Evolutionary conservation across 2,797 vertebrate genomes (phyloP).

Genomic region (Glossophaga mutica): DNA sequence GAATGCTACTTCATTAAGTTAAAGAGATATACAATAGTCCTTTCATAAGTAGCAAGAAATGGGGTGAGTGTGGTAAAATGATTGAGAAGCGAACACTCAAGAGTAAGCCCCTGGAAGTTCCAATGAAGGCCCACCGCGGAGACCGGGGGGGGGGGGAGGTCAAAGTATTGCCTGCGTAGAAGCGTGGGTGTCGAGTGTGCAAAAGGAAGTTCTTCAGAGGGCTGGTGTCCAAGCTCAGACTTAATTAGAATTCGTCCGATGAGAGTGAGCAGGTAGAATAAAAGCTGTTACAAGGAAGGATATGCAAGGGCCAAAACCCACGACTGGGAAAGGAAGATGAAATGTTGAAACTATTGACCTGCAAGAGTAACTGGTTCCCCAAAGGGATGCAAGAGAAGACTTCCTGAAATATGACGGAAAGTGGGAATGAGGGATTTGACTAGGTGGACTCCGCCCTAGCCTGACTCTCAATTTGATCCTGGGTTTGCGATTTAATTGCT

Average conservation of each 20-base stretch:
- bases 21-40: not conserved
- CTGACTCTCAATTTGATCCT: not conserved
- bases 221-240: not conserved
- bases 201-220: not conserved
- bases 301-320: not conserved
- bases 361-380: not conserved
- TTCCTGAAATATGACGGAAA: not conserved
- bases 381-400: not conserved
- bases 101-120: not conserved
- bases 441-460: no score
- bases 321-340: not conserved
- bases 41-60: not conserved
- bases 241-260: not conserved
- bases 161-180: accelerated
- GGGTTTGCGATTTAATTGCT: not conserved
- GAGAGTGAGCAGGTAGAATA: not conserved
- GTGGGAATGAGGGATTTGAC: not conserved
- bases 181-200: not conserved
- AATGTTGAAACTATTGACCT: not conserved
- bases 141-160: not conserved
- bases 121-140: not conserved
- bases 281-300: not conserved
- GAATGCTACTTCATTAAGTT: not conserved
- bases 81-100: not conserved
- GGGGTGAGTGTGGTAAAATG: not conserved